Base-by-base conservation (phyloP, 2,888 invertebrate genomes). In the Petrolisthes cinctipes region DNA sequence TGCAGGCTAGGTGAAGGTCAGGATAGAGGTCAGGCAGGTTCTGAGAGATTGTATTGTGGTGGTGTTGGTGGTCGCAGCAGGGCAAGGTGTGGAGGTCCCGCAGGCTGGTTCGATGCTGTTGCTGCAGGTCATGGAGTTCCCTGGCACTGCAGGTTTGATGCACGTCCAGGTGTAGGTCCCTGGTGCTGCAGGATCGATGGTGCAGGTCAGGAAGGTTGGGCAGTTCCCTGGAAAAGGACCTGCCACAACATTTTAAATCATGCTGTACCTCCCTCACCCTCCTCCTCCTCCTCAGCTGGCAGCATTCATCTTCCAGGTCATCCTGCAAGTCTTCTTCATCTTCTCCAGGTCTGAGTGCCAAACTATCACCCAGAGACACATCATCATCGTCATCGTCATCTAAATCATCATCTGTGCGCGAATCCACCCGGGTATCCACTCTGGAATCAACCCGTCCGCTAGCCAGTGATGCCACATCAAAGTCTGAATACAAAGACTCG, bases 401-500 rank as follows among this genome's bases (percentile, higher is more conserved):
- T 14, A 20, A 11, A 23, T 54, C n/a, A 54, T 81, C 75, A 23
- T 88, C 88, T 4, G 75, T 80, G 20, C 85, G 83, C 57, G 85
- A 85, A 51, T 88, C 88, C 1, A 85, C 78, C 20, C 88, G 57
- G 2, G 87, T 75, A 4, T 87, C 87, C 66, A 88, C 82, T 1
- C 85, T 54, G 37, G 88, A 85, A 57, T 88, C 85, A 2, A 88
- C 85, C 6, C 82, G 82, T 11, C 87, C 89, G 17, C 86, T 85
- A 23, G 85, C 57, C 87, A 87, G 71, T 14, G 89, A 89, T 9
- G 86, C 82, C 71, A 83, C 89, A 53, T 84, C 86, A 53, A 83
- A 68, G 82, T 89, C 89, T 11, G 89, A 87, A 57, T 80, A 88
- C 20, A 81, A 76, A n/a, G 84, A 88, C 66, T 81, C 80, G 37